Conservation (phyloP, 1,140 invertebrate species). For the Drosophila funebris region DNA sequence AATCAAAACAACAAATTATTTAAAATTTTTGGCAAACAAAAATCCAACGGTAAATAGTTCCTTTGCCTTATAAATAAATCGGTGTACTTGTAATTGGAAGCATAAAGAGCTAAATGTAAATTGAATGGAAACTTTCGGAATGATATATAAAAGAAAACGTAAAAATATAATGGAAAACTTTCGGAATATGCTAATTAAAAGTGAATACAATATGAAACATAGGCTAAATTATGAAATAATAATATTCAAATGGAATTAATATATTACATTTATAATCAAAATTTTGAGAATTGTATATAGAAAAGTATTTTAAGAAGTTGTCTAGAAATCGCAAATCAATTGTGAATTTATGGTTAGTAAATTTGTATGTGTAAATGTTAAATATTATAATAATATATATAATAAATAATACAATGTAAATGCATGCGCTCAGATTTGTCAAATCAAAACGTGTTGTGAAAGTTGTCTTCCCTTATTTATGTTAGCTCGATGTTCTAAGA, state of each 20-base stretch:
- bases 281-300: constrained; percentile 37
- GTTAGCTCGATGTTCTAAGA: constrained; percentile 32
- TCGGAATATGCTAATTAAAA: constrained; percentile 3
- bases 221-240: constrained; percentile 5
- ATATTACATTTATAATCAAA: constrained; percentile 32
- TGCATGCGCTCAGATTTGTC: constrained; percentile 66
- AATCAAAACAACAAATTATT: constrained; percentile 52
- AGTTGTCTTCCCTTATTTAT: constrained; percentile 75
- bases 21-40: constrained; percentile 82
- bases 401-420: constrained; percentile 39
- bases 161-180: neutral
- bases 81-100: constrained; percentile 38
- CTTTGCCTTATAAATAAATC: constrained; percentile 70
- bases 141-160: neutral
- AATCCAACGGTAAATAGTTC: constrained; percentile 82
- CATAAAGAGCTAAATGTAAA: constrained; percentile 31
- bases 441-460: constrained; percentile 78
- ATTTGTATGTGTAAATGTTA: constrained; percentile 58
- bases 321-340: constrained; percentile 28
- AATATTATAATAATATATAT: constrained; percentile 22
- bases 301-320: constrained; percentile 18
- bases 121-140: constrained; percentile 6
- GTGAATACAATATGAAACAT: constrained; percentile 10
- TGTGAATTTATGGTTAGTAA: constrained; percentile 39
- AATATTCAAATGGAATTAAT: neutral